Conservation (phyloP, 1,140 invertebrate genomes). For the Maconellicoccus hirsutus region DNA sequence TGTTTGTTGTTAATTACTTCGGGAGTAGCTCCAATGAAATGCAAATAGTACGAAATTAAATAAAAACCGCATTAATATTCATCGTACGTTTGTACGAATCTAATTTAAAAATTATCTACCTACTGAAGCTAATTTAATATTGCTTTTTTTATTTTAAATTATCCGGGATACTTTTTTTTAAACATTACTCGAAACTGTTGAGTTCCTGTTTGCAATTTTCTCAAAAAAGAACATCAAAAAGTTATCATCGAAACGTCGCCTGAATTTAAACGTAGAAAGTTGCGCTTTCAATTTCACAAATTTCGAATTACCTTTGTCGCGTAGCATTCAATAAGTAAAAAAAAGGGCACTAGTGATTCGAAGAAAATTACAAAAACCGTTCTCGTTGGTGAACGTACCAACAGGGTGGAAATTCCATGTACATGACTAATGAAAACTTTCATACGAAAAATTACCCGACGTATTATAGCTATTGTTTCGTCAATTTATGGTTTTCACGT, state of each 20-base stretch:
- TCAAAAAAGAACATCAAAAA: background rate
- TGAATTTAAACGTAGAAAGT: background rate
- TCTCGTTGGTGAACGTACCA: too few species aligned
- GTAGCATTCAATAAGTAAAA: background rate
- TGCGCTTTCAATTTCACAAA: background rate
- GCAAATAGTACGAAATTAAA: background rate
- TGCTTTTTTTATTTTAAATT: background rate
- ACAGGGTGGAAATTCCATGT: too few species aligned
- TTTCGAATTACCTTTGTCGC: background rate
- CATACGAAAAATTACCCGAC: too few species aligned
- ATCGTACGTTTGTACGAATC: background rate
- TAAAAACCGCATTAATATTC: background rate
- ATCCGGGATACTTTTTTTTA: background rate
- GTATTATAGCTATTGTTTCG: too few species aligned
- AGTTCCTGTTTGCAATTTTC: background rate
- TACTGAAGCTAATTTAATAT: background rate
- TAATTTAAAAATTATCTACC: conserved; percentile 1
- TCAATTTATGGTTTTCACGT: too few species aligned
- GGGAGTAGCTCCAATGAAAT: background rate
- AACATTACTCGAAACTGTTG: background rate
- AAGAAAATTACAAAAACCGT: background rate
- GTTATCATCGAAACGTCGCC: background rate
- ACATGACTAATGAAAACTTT: too few species aligned
- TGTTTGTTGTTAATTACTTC: background rate
- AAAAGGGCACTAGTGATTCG: too few species aligned